phyloP scores from a whole-genome alignment of 2,113 vertebrate species.

The Alces alces region DNA sequence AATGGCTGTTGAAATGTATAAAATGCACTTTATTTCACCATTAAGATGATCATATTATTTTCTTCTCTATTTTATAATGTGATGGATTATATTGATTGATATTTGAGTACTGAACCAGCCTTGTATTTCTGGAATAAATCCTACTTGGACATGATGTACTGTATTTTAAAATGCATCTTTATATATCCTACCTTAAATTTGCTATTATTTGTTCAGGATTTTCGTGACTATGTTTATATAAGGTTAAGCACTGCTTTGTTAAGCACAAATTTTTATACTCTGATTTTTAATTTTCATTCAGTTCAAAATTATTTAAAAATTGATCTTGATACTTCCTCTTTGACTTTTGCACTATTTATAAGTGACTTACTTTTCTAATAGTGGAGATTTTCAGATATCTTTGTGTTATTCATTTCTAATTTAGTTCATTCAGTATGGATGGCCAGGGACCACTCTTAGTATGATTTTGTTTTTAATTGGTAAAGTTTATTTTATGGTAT shows the following conservation, averaged over 20 bases:
- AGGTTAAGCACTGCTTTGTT: neutral
- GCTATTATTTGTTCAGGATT: neutral
- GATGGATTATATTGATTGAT: neutral
- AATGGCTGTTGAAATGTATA: neutral
- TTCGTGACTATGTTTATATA: neutral
- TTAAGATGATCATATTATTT: conserved; percentile 6
- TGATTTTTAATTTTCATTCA: neutral
- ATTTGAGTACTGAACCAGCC: neutral
- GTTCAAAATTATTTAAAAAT: neutral
- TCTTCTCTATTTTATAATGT: neutral
- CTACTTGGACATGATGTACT: neutral
- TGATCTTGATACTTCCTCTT: neutral
- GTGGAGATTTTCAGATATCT: neutral
- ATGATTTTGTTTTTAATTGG: neutral
- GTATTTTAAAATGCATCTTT: neutral
- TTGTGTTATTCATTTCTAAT: neutral
- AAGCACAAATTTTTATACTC: neutral
- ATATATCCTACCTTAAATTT: neutral
- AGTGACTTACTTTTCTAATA: neutral
- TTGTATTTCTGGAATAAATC: neutral
- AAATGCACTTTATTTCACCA: neutral
- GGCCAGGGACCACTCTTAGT: neutral
- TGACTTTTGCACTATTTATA: neutral
- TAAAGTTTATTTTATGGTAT: neutral
- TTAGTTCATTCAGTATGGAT: neutral